Conservation (phyloP, 2,113 vertebrate genomes). For the Empidonax alnorum region DNA sequence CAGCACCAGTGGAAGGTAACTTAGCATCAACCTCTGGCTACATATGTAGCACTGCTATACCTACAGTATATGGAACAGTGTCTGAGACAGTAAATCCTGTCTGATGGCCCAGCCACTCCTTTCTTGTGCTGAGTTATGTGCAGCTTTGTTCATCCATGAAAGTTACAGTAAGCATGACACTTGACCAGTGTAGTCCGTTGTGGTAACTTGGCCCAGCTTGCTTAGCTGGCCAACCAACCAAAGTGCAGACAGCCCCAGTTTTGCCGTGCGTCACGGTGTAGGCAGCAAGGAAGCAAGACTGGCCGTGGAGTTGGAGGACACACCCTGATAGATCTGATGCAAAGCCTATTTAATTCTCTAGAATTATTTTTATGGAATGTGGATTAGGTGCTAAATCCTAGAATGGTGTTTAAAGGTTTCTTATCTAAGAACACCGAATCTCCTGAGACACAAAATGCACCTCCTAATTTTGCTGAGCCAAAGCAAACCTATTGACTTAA, state of each 20-base stretch:
- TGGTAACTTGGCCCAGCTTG: neutral
- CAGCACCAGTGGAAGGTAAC: neutral
- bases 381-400: constrained; percentile 10
- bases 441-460: neutral
- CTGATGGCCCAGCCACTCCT: neutral
- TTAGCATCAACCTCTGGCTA: neutral
- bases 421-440: neutral
- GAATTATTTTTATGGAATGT: constrained; percentile 39
- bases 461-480: neutral
- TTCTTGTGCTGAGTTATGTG: neutral
- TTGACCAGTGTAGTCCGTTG: neutral
- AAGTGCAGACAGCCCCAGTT: neutral
- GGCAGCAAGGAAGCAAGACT: neutral
- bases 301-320: neutral
- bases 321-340: constrained; percentile 11
- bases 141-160: neutral
- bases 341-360: constrained; percentile 2
- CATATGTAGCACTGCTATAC: neutral
- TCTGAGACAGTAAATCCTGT: neutral
- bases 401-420: constrained; percentile 25
- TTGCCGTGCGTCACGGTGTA: neutral
- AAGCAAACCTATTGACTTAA: neutral
- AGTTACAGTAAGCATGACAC: neutral
- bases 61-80: neutral
- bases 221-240: neutral